Base-by-base conservation (phyloP, 2,888 invertebrate species). In the Metalampra italica region DNA sequence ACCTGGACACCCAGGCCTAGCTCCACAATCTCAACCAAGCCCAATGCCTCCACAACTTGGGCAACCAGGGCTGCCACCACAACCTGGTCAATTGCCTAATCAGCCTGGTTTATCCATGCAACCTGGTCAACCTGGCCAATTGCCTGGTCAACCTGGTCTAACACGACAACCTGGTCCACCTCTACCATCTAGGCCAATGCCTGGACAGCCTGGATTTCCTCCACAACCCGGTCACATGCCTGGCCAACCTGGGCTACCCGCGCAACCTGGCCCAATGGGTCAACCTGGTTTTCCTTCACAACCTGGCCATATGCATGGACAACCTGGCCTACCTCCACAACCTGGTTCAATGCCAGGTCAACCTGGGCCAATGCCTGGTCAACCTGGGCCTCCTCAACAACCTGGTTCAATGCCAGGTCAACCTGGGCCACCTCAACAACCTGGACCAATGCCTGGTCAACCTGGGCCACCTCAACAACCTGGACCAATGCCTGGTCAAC, bases 221-320 rank as follows among this genome's bases (percentile, higher is more conserved):
- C 55, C 62, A 56, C 54, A 11, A 37, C 39, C 39, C 3, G 59
- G 47, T 3, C 39, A 2, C 4, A 9, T 34, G 11, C 9, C 11
- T 34, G 34, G 34, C 7, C 8, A n/a, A n/a, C 36, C 46, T 44
- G 56, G 67, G 22, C 46, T 67, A 39, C 59, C 68, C 12, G 50
- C 56, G 0, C 64, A 64, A 29, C 64, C 55, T 12, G 53, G 57
- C 4, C 52, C 57, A 45, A 55, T 58, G 41, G 46, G 45, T 36
- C 64, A 68, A 50, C 59, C 59, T 47, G 60, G 67, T 36, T 54
- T 62, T 58, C 58, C 64, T 34, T 52, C 64, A 43, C 65, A 67
- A 47, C 69, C 71, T 43, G 64, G 62, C 40, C 68, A 68, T 5
- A 72, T 78, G 53, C 55, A 51, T 1, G 40, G 46, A n/a, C 72